phyloP scores from a whole-genome alignment of 2,113 vertebrate genomes.

The Seriola quinqueradiata region DNA sequence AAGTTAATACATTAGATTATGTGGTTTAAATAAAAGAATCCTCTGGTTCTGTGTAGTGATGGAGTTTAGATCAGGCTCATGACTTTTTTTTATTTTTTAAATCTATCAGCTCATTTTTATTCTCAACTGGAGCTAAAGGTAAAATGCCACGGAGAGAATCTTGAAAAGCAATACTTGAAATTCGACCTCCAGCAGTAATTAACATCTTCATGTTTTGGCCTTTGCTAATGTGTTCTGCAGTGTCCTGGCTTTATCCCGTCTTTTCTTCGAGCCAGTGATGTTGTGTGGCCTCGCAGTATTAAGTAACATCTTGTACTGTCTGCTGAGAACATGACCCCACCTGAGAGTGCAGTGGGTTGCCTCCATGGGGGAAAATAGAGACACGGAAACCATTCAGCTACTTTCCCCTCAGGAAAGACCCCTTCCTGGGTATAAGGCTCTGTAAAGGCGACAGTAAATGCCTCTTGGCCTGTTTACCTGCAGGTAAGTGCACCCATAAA shows the following conservation, averaged over 20 bases:
- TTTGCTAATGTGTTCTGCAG: conserved; percentile 25
- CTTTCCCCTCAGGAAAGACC: conserved; percentile 34
- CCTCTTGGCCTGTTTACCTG: conserved; percentile 53
- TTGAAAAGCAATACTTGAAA: conserved; percentile 5
- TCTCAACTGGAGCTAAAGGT: not conserved
- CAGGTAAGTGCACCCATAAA: conserved; percentile 60
- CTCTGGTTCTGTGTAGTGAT: not conserved
- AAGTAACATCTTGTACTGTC: conserved; percentile 67
- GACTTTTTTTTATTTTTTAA: not conserved
- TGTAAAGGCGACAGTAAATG: conserved; percentile 55
- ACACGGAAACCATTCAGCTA: conserved; percentile 59
- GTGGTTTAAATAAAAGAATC: conserved; percentile 9
- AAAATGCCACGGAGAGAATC: not conserved
- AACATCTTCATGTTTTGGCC: conserved; percentile 9
- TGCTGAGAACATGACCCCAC: conserved; percentile 67
- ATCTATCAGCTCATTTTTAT: conserved; percentile 3
- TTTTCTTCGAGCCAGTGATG: conserved; percentile 27
- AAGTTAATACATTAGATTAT: not conserved
- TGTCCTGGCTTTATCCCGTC: conserved; percentile 17
- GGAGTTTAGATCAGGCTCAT: not conserved
- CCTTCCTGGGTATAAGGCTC: conserved; percentile 35
- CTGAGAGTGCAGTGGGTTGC: conserved; percentile 56
- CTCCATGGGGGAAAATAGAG: conserved; percentile 57
- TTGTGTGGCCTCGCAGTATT: conserved; percentile 46
- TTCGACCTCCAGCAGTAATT: conserved; percentile 9